Evolutionary conservation across 2,113 vertebrate species (phyloP).

Genomic region (Panthera tigris): DNA sequence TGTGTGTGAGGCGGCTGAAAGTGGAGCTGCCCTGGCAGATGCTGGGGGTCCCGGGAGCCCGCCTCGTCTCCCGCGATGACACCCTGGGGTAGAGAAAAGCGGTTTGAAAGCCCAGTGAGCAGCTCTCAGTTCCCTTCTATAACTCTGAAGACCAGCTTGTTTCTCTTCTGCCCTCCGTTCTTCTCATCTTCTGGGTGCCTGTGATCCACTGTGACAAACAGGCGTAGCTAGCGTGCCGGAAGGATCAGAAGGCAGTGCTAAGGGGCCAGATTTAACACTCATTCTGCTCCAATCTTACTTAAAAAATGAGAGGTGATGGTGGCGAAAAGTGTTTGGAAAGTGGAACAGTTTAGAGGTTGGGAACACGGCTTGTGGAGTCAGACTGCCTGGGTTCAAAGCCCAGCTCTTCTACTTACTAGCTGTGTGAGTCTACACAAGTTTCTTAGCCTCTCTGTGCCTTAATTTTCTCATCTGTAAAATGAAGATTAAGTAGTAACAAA

Average conservation of each 20-base stretch:
- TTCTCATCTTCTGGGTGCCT: not conserved
- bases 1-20: not conserved
- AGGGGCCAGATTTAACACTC: not conserved
- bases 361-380: not conserved
- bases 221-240: not conserved
- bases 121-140: not conserved
- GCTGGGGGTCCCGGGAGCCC: not conserved
- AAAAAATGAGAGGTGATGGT: not conserved
- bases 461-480: not conserved
- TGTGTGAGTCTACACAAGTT: not conserved
- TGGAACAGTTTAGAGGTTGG: not conserved
- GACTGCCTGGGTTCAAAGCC: not conserved
- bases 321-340: not conserved
- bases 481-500: slow-evolving; percentile 8
- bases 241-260: not conserved
- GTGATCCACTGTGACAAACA: not conserved
- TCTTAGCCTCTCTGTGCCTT: not conserved
- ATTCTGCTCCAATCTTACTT: not conserved
- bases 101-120: accelerated
- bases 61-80: not conserved
- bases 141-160: not conserved
- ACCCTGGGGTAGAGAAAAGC: not conserved
- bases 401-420: not conserved
- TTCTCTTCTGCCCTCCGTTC: not conserved
- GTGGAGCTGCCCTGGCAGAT: not conserved